These are phyloP conservation scores for Serripes groenlandicus DNA, from an alignment of 2,888 invertebrate species.

Conservation along the genomic window DNA sequence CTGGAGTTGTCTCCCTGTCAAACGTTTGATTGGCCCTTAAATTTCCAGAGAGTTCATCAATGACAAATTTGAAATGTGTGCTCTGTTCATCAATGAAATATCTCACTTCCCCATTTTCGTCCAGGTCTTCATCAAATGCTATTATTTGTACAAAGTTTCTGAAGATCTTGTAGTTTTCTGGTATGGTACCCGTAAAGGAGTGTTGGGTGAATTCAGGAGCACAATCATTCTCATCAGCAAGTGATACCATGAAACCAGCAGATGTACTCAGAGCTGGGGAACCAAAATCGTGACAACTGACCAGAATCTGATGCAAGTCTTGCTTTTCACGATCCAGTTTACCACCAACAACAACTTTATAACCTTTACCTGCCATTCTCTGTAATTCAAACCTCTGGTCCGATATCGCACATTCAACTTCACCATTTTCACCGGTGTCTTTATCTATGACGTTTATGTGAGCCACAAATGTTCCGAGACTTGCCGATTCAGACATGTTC, in stretches of 20 bases:
- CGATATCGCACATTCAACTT: slow-evolving; percentile 60
- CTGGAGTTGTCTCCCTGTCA: slow-evolving; percentile 94
- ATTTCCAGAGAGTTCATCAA: slow-evolving; percentile 94
- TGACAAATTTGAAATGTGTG: slow-evolving; percentile 93
- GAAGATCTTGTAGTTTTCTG: slow-evolving; percentile 56
- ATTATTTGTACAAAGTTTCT: slow-evolving; percentile 61
- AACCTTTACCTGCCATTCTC: slow-evolving; percentile 61
- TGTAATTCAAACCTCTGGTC: slow-evolving; percentile 61
- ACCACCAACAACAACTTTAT: slow-evolving; percentile 63
- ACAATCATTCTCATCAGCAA: slow-evolving; percentile 96
- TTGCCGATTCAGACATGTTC: slow-evolving; percentile 61
- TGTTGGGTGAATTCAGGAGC: slow-evolving; percentile 91
- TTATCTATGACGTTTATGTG: slow-evolving; percentile 66
- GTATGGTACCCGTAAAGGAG: slow-evolving; percentile 79
- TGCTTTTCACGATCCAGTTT: slow-evolving; percentile 60
- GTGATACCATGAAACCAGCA: slow-evolving; percentile 80
- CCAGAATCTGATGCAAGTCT: slow-evolving; percentile 51
- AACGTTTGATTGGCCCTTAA: slow-evolving; percentile 94
- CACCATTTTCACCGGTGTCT: slow-evolving; percentile 74
- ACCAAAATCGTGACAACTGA: slow-evolving; percentile 65
- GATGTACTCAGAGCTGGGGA: slow-evolving; percentile 55
- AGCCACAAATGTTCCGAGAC: slow-evolving; percentile 67
- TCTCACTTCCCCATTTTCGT: slow-evolving; percentile 70
- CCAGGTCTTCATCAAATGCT: slow-evolving; percentile 60
- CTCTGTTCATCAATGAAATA: slow-evolving; percentile 88